A percentile compares a stretch with the other conserved stretches of the same genome.
Conservation (phyloP, 2,113 vertebrate genomes). For the Corvus moneduloides region DNA sequence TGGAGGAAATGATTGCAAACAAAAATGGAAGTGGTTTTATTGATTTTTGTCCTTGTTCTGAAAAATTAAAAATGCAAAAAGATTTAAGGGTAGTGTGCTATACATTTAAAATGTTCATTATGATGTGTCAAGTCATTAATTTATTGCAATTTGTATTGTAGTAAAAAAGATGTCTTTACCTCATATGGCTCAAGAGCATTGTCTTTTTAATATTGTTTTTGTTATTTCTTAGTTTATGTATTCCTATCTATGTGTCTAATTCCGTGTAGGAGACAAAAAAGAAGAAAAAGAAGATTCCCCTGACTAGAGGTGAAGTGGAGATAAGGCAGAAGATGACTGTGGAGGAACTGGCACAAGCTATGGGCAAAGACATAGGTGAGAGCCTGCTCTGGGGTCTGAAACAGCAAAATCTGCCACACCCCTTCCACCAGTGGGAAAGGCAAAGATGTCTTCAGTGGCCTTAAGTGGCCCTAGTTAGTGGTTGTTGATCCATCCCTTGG, state of each 20-base stretch:
- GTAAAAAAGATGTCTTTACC: neutral
- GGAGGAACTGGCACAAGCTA: slow-evolving; percentile 79
- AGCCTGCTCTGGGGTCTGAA: neutral
- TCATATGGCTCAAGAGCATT: neutral
- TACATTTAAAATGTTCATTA: neutral
- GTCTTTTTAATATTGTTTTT: neutral
- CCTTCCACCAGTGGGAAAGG: neutral
- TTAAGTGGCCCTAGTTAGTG: neutral
- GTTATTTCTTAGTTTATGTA: neutral
- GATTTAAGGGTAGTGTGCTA: neutral
- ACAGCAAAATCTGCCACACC: neutral
- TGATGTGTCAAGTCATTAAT: neutral
- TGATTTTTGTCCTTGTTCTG: neutral
- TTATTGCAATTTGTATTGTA: neutral
- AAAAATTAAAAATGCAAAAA: neutral
- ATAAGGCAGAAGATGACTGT: slow-evolving; percentile 80
- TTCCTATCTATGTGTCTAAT: neutral
- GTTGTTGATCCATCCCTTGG: neutral
- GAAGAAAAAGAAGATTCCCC: neutral
- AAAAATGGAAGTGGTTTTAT: neutral
- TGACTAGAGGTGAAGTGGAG: slow-evolving; percentile 79
- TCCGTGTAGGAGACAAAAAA: slow-evolving; percentile 41
- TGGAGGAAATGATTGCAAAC: neutral
- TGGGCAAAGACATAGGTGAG: slow-evolving; percentile 83
- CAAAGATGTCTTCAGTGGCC: neutral